A percentile compares a stretch with the other conserved stretches of the same genome.
These are phyloP conservation scores for Manacus vitellinus DNA, from an alignment of 2,113 vertebrate species.

Conservation along the genomic window DNA sequence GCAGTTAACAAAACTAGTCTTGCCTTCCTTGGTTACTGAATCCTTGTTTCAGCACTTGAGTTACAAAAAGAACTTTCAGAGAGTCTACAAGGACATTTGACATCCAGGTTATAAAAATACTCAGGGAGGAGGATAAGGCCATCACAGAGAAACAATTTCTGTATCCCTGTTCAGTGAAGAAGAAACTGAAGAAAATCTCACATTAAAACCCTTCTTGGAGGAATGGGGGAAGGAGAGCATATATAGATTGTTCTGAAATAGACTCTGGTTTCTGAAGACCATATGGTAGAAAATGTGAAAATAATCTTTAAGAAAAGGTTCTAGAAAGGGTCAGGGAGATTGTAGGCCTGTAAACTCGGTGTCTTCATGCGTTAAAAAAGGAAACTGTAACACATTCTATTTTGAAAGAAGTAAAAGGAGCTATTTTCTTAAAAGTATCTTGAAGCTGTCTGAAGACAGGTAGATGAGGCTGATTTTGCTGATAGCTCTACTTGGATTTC, in stretches of 20 bases:
- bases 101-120: background rate
- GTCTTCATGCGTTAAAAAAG: background rate
- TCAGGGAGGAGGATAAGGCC: background rate
- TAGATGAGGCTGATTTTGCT: background rate
- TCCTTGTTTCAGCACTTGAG: background rate
- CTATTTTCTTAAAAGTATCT: background rate
- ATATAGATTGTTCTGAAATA: background rate
- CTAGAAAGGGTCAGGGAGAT: background rate
- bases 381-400: background rate
- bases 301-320: background rate
- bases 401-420: background rate
- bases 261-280: background rate
- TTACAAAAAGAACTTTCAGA: background rate
- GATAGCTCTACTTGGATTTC: background rate
- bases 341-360: background rate
- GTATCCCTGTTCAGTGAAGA: background rate
- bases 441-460: background rate
- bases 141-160: background rate
- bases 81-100: background rate
- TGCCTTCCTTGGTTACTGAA: background rate
- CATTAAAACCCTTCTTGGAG: background rate
- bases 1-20: background rate
- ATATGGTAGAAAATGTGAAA: background rate
- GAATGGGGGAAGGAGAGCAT: background rate
- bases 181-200: background rate